Evolutionary conservation across 1,140 invertebrate genomes (phyloP), one percentile per base, ranked within the genome.

Genomic region (Hesperophylax magnus): DNA sequence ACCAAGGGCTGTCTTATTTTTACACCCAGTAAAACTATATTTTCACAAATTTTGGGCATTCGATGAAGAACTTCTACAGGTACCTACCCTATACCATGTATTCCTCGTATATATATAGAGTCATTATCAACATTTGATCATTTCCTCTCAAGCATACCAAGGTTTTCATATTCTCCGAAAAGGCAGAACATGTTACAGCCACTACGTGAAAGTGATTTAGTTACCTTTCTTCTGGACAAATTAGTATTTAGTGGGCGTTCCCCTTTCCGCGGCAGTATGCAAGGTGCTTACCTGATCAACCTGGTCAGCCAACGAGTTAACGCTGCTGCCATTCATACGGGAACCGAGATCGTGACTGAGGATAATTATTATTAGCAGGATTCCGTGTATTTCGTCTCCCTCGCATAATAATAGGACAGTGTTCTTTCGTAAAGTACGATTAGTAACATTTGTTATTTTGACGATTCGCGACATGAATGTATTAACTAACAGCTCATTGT

Each of bases 151-250:
- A 47, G 9, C 39, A 14, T 47, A 47, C 39, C 39, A 61, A 14
- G 58, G 24, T 20, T 20, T 61, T 61, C 9, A n/a, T 24, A 20
- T 18, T 61, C 58, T 22, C 18, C 24, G 18, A 61, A 61, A 18
- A 22, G 2, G 58, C 18, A 7, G 11, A 61, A 9, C n/a, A 18
- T 20, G 58, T 24, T 20, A 20, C 24, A 24, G 18, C 18, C n/a
- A 18, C 58, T 14, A 14, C 24, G 24, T 61, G 58, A 61, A 61
- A 61, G 58, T 61, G 58, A 61, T 61, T 61, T 61, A 61, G 24
- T 2, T 20, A 47, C 24, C 20, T 61, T 61, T 61, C 58, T 61
- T 61, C 58, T 20, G 0, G 24, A 15, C 58, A 18, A 24, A 61
- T 61, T 61, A 61, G 58, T 61, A 61, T 61, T 61, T 61, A 14